Conservation (phyloP, 2,113 vertebrate species). For the Clarias magur region DNA sequence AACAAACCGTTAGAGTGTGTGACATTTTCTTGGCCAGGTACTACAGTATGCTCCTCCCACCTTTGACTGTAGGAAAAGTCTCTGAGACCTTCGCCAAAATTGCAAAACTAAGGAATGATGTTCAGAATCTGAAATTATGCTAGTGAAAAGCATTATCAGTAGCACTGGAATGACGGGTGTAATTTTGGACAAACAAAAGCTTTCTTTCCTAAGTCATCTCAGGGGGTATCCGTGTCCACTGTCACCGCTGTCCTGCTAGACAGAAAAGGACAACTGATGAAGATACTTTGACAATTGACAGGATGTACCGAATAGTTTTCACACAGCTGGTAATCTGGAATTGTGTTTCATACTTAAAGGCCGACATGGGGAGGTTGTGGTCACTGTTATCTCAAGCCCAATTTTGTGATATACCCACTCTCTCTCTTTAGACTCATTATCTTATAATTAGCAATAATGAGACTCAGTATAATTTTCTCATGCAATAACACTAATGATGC, state of each 20-base stretch:
- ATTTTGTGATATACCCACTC: neutral
- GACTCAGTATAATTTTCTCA: neutral
- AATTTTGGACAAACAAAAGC: neutral
- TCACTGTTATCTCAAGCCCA: neutral
- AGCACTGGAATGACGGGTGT: neutral
- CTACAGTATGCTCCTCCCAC: neutral
- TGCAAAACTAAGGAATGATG: neutral
- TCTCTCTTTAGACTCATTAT: neutral
- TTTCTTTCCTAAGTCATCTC: neutral
- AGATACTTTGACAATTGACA: neutral
- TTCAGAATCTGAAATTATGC: neutral
- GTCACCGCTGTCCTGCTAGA: neutral
- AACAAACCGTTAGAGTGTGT: no score
- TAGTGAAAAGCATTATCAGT: neutral
- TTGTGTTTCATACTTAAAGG: neutral
- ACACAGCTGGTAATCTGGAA: neutral
- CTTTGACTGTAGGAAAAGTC: neutral
- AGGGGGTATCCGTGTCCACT: neutral
- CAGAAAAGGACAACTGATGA: neutral
- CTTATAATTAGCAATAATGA: neutral
- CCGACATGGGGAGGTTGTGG: neutral
- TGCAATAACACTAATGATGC: conserved; percentile 3
- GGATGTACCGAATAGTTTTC: neutral
- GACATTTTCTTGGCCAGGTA: no score
- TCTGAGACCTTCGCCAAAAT: neutral